A percentile compares a stretch with the other conserved stretches of the same genome.
phyloP scores from a whole-genome alignment of 2,888 invertebrate genomes.

The Sarcophaga subvicina region DNA sequence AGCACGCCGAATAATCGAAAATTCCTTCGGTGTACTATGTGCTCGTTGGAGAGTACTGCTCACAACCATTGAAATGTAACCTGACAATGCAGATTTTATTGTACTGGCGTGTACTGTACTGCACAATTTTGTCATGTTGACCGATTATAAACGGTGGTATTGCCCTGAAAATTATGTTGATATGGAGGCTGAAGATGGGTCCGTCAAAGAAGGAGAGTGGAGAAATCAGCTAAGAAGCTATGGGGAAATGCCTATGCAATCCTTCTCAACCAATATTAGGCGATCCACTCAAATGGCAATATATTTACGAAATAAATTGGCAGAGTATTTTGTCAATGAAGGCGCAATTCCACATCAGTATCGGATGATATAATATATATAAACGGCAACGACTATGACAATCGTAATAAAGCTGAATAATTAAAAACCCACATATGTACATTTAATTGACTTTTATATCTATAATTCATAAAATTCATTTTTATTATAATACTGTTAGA shows the following conservation, averaged over 20 bases:
- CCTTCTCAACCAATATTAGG: neutral
- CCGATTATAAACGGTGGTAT: constrained; percentile 26
- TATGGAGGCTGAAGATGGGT: neutral
- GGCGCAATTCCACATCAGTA: neutral
- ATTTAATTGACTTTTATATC: no score
- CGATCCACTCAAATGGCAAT: constrained; percentile 11
- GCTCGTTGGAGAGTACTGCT: constrained; percentile 36
- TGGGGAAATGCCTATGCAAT: neutral
- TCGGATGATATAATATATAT: no score
- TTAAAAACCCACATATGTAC: no score
- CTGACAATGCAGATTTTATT: constrained; percentile 18
- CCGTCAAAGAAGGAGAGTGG: constrained; percentile 27
- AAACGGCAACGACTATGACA: no score
- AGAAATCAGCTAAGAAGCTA: neutral
- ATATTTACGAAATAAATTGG: neutral
- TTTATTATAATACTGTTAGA: no score
- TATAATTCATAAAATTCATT: no score
- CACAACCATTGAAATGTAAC: constrained; percentile 1
- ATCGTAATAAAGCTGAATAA: no score
- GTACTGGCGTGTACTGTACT: constrained; percentile 17
- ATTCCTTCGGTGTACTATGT: constrained; percentile 26
- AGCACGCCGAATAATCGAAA: constrained; percentile 25
- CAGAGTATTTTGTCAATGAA: constrained; percentile 1
- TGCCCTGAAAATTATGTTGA: constrained; percentile 18
- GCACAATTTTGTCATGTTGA: constrained; percentile 31